These are phyloP conservation scores for Hemicentrotus pulcherrimus DNA, from an alignment of 35 echinoderm and acorn worm species.

Conservation along the genomic window DNA sequence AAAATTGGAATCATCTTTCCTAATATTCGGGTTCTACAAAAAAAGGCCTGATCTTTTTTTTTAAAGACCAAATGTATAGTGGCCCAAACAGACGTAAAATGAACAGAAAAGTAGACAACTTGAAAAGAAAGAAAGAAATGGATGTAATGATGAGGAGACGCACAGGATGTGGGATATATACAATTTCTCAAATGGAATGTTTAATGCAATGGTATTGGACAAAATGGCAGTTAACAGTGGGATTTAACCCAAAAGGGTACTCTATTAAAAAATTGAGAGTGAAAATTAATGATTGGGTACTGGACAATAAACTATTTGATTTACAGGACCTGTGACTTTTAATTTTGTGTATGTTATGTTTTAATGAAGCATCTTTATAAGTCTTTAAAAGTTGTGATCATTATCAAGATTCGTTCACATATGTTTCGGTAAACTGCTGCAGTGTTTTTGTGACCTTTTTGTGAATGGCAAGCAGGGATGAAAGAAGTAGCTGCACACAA, in stretches of 20 bases:
- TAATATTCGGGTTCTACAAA: too few species aligned
- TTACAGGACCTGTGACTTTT: not conserved
- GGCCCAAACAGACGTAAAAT: not conserved
- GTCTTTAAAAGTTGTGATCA: too few species aligned
- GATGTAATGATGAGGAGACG: not conserved
- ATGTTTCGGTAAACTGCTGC: too few species aligned
- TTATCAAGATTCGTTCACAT: too few species aligned
- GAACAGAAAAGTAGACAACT: not conserved
- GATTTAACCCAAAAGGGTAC: not conserved
- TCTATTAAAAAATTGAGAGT: not conserved
- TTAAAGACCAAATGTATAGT: not conserved
- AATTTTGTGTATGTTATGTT: not conserved
- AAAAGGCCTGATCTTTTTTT: too few species aligned
- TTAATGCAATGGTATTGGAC: not conserved
- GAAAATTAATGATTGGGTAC: not conserved
- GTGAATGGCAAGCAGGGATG: too few species aligned
- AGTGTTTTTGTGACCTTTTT: too few species aligned
- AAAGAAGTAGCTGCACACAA: too few species aligned
- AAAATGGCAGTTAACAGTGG: not conserved
- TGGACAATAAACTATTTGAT: not conserved
- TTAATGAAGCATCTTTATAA: not conserved
- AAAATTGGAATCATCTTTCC: too few species aligned
- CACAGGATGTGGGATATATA: not conserved
- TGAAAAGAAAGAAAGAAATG: not conserved
- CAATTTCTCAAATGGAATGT: not conserved